Conservation (phyloP, 64 coral and sea anemone species). For the Montipora sp. region DNA sequence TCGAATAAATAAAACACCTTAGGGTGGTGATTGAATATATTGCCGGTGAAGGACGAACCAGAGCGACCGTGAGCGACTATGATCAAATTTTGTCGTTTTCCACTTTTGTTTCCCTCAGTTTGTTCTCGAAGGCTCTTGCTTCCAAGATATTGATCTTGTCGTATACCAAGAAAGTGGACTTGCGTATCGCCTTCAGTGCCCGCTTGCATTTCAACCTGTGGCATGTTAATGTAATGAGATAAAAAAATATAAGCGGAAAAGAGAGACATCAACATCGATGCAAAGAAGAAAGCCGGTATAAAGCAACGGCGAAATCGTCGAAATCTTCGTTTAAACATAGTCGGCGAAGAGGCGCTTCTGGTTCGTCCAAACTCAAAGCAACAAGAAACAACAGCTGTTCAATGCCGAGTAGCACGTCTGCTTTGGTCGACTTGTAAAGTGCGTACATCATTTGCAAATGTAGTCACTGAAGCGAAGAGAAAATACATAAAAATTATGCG, state of each 20-base stretch:
- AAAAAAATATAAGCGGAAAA: not conserved
- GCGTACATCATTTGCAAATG: too few relatives aligned
- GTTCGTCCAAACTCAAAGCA: too few relatives aligned
- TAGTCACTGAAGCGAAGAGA: too few relatives aligned
- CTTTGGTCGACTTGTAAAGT: too few relatives aligned
- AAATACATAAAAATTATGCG: too few relatives aligned
- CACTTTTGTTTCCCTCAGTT: not conserved
- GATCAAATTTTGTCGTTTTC: slow-evolving; percentile 13
- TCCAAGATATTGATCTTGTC: not conserved
- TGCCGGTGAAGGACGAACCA: slow-evolving; percentile 20
- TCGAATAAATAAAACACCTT: slow-evolving; percentile 29
- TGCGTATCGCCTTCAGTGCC: not conserved
- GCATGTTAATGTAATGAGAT: not conserved
- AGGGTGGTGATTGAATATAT: slow-evolving; percentile 24
- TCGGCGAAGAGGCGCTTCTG: too few relatives aligned
- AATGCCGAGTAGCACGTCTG: too few relatives aligned
- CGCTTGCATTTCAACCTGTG: not conserved
- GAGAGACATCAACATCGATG: not conserved
- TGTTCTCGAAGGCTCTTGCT: too few relatives aligned
- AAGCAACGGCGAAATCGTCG: not conserved
- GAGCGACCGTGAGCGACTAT: slow-evolving; percentile 21
- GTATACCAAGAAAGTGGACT: too few relatives aligned
- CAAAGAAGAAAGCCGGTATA: not conserved
- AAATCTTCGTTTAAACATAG: not conserved
- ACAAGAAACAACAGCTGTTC: too few relatives aligned